Conservation (phyloP, 1,140 invertebrate genomes). For the Caerostris darwini region DNA sequence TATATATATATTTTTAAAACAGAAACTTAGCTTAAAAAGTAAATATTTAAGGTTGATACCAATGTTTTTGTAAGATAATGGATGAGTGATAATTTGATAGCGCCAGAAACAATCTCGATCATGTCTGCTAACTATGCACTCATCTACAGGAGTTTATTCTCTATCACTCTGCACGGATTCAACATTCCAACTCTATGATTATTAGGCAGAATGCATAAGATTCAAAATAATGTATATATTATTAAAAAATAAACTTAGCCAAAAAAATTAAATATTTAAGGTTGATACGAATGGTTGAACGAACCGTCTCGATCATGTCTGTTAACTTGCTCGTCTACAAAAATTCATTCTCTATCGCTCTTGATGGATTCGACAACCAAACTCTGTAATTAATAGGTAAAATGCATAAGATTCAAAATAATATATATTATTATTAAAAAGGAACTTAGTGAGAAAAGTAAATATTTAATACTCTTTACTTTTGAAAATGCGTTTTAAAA, state of each 20-base stretch:
- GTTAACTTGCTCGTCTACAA: background rate
- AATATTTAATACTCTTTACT: too few species aligned
- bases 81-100: background rate
- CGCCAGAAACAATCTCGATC: background rate
- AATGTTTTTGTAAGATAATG: constrained; percentile 25
- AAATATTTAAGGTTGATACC: background rate
- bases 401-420: too few species aligned
- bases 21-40: too few species aligned
- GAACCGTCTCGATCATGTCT: background rate
- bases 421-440: too few species aligned
- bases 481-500: too few species aligned
- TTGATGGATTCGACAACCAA: background rate
- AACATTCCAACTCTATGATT: background rate
- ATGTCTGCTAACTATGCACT: background rate
- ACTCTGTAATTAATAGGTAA: background rate
- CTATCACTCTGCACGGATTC: background rate
- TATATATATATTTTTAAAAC: too few species aligned
- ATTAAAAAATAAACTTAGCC: too few species aligned
- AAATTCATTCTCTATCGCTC: background rate
- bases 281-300: background rate
- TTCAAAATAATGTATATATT: too few species aligned
- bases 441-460: too few species aligned
- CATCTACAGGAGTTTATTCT: background rate
- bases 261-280: too few species aligned
- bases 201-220: background rate